Evolutionary conservation across 2,888 invertebrate genomes (phyloP).

Genomic region (Calameuta filiformis): DNA sequence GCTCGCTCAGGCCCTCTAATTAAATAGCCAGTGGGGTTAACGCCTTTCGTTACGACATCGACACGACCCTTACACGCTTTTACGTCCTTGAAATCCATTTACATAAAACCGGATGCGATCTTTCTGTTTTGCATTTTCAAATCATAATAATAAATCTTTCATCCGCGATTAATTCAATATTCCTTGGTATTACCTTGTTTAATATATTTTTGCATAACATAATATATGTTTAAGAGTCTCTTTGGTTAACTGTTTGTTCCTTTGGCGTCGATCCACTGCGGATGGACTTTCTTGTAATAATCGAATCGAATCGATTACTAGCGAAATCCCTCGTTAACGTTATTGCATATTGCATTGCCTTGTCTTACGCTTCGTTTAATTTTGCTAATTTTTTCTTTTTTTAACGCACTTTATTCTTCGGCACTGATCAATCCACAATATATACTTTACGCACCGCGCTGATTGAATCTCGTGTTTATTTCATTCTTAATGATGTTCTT

Average conservation of each 20-base stretch:
- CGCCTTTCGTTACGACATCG: slow-evolving; percentile 43
- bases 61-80: not conserved
- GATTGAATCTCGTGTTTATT: not conserved
- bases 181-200: not conserved
- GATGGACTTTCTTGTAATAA: not conserved
- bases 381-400: slow-evolving; percentile 17
- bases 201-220: not conserved
- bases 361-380: not conserved
- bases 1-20: slow-evolving; percentile 44
- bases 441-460: slow-evolving; percentile 9
- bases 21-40: slow-evolving; percentile 51
- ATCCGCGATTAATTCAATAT: not conserved
- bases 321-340: not conserved
- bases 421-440: not conserved
- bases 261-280: not conserved
- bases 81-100: not conserved
- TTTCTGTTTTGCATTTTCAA: not conserved
- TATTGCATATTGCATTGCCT: not conserved
- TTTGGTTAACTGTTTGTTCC: not conserved
- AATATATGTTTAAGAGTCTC: not conserved
- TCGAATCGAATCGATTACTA: not conserved
- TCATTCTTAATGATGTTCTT: not conserved
- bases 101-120: not conserved
- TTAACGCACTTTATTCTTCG: not conserved
- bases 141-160: not conserved